These are phyloP conservation scores for Apostichopus leukothele DNA, from an alignment of 53 echinoderm and acorn worm genomes.

Conservation along the genomic window DNA sequence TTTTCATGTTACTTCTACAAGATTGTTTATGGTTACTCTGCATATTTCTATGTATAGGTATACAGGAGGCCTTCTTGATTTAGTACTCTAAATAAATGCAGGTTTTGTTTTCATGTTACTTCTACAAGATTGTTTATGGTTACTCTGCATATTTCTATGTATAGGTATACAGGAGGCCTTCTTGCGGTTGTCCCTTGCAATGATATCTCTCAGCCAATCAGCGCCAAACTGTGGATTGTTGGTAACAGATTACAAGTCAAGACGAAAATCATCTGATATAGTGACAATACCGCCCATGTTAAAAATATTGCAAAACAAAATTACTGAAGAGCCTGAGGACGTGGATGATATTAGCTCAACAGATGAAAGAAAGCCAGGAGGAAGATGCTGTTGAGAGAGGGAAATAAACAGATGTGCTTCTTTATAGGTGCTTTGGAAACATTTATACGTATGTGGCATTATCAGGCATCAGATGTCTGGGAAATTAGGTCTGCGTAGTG, in stretches of 20 bases:
- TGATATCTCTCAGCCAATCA: slow-evolving; percentile 84
- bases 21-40: background rate
- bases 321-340: slow-evolving; percentile 32
- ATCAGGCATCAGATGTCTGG: too few species aligned
- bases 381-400: background rate
- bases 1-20: background rate
- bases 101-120: too few species aligned
- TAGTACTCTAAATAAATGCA: too few species aligned
- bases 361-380: background rate
- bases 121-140: background rate
- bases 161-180: slow-evolving; percentile 90
- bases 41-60: slow-evolving; percentile 52
- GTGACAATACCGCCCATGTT: slow-evolving; percentile 75
- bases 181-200: slow-evolving; percentile 73
- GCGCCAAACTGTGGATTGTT: slow-evolving; percentile 76
- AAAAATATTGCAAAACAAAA: slow-evolving; percentile 55
- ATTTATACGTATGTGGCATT: too few species aligned
- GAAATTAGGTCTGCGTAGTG: too few species aligned
- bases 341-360: background rate
- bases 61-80: slow-evolving; percentile 65
- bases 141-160: background rate
- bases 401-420: background rate
- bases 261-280: slow-evolving; percentile 79
- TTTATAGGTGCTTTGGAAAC: too few species aligned
- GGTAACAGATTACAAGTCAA: slow-evolving; percentile 73